These are phyloP conservation scores for Calypte anna DNA, from an alignment of 2,113 vertebrate genomes.

Conservation along the genomic window DNA sequence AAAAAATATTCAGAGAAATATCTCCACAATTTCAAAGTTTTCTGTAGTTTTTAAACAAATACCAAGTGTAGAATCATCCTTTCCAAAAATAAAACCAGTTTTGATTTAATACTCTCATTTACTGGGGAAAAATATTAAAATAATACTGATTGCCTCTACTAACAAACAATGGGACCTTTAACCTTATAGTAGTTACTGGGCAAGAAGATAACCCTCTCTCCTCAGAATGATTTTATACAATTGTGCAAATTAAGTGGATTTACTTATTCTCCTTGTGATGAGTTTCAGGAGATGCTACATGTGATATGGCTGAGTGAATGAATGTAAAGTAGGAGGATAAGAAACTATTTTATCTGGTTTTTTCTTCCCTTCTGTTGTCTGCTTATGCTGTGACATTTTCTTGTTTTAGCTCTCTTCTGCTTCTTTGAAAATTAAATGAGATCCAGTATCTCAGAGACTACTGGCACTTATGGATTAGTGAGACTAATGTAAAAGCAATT, in stretches of 20 bases:
- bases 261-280: background rate
- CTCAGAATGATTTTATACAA: background rate
- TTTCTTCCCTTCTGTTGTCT: slow-evolving; percentile 66
- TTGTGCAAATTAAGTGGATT: background rate
- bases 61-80: background rate
- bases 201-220: background rate
- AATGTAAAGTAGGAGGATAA: slow-evolving; percentile 65
- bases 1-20: background rate
- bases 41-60: background rate
- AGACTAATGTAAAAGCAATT: slow-evolving; percentile 8
- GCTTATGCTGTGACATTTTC: slow-evolving; percentile 72
- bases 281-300: slow-evolving; percentile 47
- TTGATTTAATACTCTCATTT: background rate
- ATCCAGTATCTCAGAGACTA: slow-evolving; percentile 57
- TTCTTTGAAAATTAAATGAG: slow-evolving; percentile 69
- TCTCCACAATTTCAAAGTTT: background rate
- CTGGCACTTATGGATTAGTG: slow-evolving; percentile 60
- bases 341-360: slow-evolving; percentile 66
- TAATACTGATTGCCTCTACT: background rate
- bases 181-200: background rate
- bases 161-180: background rate
- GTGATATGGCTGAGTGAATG: slow-evolving; percentile 52
- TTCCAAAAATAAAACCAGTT: background rate
- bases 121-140: background rate
- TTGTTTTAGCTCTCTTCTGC: slow-evolving; percentile 71